Conservation (phyloP, 2,113 vertebrate species). For the Neolamprologus devosi region DNA sequence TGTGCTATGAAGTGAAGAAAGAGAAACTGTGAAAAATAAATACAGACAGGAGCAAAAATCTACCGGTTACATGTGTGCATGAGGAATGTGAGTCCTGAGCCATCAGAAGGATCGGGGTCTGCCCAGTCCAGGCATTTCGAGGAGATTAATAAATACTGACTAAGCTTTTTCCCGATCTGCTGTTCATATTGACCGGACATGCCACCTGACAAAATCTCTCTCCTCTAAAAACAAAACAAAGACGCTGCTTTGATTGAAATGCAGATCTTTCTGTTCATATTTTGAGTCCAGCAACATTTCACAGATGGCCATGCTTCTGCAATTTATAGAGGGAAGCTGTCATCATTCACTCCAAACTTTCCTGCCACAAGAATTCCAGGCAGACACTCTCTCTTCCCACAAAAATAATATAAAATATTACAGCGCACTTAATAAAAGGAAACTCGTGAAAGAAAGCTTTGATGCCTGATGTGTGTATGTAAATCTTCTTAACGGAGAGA, state of each 20-base stretch:
- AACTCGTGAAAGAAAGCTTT: background rate
- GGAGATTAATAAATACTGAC: background rate
- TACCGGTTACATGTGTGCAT: background rate
- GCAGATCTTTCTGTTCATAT: background rate
- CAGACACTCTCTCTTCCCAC: background rate
- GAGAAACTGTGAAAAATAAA: background rate
- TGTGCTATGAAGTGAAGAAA: background rate
- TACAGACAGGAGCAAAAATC: background rate
- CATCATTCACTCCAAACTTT: background rate
- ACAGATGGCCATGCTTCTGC: background rate
- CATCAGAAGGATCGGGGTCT: background rate
- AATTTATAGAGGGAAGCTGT: background rate
- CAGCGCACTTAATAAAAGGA: background rate
- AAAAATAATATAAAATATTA: background rate
- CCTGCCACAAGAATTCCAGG: background rate
- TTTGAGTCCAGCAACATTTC: background rate
- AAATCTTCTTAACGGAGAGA: background rate
- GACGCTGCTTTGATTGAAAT: background rate
- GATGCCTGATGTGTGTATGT: background rate
- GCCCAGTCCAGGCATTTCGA: background rate
- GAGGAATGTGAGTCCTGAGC: background rate
- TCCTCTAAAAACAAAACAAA: rapidly evolving
- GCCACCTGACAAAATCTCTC: background rate
- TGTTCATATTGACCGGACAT: background rate
- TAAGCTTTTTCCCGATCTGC: background rate